phyloP scores from a whole-genome alignment of 2,888 invertebrate species.

The Entomobrya proxima region DNA sequence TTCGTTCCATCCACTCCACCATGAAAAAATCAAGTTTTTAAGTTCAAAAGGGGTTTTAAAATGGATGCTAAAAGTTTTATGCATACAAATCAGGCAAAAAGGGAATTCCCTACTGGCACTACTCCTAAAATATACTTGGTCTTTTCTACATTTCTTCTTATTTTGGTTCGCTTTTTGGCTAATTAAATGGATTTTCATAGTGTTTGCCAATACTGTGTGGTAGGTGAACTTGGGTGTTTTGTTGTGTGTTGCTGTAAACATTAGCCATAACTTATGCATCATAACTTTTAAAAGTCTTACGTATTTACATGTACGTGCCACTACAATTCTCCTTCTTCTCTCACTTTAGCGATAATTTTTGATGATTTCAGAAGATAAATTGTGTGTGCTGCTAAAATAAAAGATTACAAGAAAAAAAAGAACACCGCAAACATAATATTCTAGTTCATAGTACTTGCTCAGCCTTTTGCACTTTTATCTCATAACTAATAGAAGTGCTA shows the following conservation, averaged over 20 bases:
- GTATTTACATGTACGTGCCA: neutral
- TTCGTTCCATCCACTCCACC: constrained; percentile 39
- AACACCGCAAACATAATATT: constrained; percentile 14
- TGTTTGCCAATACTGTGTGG: constrained; percentile 33
- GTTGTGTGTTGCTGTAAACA: neutral
- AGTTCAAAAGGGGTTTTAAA: neutral
- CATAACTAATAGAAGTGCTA: neutral
- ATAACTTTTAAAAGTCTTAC: neutral
- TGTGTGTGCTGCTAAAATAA: constrained; percentile 5
- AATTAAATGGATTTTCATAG: constrained; percentile 53
- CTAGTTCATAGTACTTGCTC: neutral
- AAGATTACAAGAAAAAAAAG: constrained; percentile 16
- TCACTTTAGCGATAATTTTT: constrained; percentile 32
- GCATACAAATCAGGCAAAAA: constrained; percentile 13
- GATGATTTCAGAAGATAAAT: constrained; percentile 39
- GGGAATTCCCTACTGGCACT: constrained; percentile 2
- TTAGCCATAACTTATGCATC: neutral
- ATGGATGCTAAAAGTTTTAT: neutral
- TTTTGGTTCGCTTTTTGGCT: constrained; percentile 43
- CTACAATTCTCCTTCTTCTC: neutral
- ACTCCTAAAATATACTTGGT: neutral
- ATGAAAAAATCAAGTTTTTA: constrained; percentile 38
- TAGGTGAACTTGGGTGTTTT: neutral
- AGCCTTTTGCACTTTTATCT: neutral
- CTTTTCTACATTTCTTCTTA: neutral